Evolutionary conservation across 2,888 invertebrate genomes (phyloP), one percentile per base, ranked within the genome.

Genomic region (Opisthograptis luteolata): DNA sequence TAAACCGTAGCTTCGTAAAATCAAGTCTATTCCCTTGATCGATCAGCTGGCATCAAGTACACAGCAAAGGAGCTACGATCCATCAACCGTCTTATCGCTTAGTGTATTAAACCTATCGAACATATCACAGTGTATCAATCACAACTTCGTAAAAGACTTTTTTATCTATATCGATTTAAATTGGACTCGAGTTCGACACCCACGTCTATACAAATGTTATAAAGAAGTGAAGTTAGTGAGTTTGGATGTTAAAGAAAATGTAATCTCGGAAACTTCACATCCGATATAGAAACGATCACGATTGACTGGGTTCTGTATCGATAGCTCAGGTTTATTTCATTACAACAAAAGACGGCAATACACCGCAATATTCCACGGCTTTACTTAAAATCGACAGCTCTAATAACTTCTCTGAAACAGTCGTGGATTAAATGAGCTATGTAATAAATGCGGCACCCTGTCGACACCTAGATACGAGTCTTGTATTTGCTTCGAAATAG

Each of bases 401-500:
- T 28, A 44, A 36, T 28, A 7, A 22, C 31, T 45, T 37, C 45
- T 17, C 7, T 3, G 31, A 31, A 37, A 8, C 7, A 7, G 6
- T n/a, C 32, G 9, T 44, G 22, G 30, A 44, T 36, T n/a, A 36
- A 44, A 31, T 10, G 10, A 31, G 22, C 12, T 31, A 20, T 36
- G 36, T 24, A 45, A 31, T 15, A 22, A 30, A 13, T 9, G 27
- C 19, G 5, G 34, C 17, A n/a, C 13, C 5, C 3, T 12, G 24
- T 40, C 39, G 32, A 32, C 17, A 15, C 28, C 44, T 36, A 36
- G 35, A 44, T 36, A 34, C 31, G 20, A 27, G 34, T 19, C 25
- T 35, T 32, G 3, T 27, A n/a, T 28, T 28, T 20, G 19, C 24
- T 32, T 27, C 12, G 19, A 37, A 32, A 25, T 17, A 27, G 24